These are phyloP conservation scores for Watsonalla cultraria DNA, from an alignment of 2,888 invertebrate genomes.

Conservation along the genomic window DNA sequence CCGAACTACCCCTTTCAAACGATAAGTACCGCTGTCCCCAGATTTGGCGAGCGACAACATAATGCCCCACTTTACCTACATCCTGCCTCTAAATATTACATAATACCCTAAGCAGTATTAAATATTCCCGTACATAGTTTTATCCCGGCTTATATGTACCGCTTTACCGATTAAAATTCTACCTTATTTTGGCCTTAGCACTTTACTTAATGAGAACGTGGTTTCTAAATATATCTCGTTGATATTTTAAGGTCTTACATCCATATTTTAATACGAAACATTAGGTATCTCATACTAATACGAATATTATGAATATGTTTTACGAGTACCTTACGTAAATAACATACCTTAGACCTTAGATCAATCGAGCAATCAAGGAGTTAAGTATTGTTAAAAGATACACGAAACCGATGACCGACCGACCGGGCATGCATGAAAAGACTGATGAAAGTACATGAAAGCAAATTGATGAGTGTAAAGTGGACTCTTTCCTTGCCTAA, in stretches of 20 bases:
- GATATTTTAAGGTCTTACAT: not conserved
- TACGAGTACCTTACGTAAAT: too few relatives aligned
- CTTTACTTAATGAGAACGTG: conserved; percentile 29
- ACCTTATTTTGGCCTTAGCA: not conserved
- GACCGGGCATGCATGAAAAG: too few relatives aligned
- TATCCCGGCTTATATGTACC: conserved; percentile 3
- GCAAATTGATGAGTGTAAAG: too few relatives aligned
- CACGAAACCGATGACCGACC: too few relatives aligned
- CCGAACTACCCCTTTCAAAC: not conserved
- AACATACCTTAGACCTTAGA: too few relatives aligned
- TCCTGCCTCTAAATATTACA: not conserved
- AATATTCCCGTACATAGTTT: not conserved
- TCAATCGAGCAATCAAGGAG: too few relatives aligned
- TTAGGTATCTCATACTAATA: too few relatives aligned
- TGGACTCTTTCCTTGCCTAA: too few relatives aligned
- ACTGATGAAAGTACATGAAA: too few relatives aligned
- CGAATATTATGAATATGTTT: too few relatives aligned
- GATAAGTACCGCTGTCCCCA: not conserved
- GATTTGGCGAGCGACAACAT: not conserved
- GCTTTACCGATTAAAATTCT: conserved; percentile 1
- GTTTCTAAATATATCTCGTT: conserved; percentile 1
- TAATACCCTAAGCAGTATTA: not conserved
- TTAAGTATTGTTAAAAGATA: too few relatives aligned
- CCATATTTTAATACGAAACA: too few relatives aligned
- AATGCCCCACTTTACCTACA: not conserved